Percentiles rank a stretch among this genome's conserved stretches.
Evolutionary conservation across 2,797 vertebrate genomes (phyloP).

Genomic region (Esox lucius): DNA sequence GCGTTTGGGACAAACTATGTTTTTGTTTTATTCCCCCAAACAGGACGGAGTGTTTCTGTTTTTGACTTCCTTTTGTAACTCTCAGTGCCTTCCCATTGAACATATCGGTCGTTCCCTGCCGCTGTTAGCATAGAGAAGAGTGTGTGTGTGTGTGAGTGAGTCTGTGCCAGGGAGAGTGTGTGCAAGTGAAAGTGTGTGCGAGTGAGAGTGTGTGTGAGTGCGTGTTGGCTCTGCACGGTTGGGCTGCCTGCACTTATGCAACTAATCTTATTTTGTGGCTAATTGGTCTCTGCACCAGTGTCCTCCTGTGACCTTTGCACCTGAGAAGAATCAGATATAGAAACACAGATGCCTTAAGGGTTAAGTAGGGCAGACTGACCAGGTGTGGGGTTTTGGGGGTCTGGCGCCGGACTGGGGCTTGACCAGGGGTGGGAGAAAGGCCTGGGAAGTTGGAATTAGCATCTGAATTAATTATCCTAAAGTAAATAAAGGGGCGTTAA

Average conservation of each 20-base stretch:
- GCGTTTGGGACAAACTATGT: background rate
- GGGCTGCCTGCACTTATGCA: constrained; percentile 28
- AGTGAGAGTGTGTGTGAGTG: constrained; percentile 7
- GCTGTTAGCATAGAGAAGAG: background rate
- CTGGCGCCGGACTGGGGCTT: background rate
- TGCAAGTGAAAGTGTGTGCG: background rate
- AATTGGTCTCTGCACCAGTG: constrained; percentile 25
- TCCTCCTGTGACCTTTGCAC: constrained; percentile 18
- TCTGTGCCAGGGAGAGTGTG: background rate
- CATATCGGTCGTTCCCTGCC: background rate
- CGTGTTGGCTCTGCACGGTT: constrained; percentile 5
- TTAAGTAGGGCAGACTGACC: background rate
- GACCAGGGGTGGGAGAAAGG: background rate
- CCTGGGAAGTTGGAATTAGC: background rate
- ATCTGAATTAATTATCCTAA: background rate
- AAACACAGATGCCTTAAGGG: background rate
- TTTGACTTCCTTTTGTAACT: background rate
- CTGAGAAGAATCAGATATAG: constrained; percentile 12
- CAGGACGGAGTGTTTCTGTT: background rate
- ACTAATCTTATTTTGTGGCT: constrained; percentile 38
- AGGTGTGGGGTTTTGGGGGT: background rate
- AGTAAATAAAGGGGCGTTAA: background rate
- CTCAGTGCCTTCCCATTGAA: background rate
- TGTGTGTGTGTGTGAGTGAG: background rate
- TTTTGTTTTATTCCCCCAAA: background rate